Percentiles rank a stretch among this genome's conserved stretches.
Conservation (phyloP, 2,113 vertebrate genomes). For the Trachemys scripta region DNA sequence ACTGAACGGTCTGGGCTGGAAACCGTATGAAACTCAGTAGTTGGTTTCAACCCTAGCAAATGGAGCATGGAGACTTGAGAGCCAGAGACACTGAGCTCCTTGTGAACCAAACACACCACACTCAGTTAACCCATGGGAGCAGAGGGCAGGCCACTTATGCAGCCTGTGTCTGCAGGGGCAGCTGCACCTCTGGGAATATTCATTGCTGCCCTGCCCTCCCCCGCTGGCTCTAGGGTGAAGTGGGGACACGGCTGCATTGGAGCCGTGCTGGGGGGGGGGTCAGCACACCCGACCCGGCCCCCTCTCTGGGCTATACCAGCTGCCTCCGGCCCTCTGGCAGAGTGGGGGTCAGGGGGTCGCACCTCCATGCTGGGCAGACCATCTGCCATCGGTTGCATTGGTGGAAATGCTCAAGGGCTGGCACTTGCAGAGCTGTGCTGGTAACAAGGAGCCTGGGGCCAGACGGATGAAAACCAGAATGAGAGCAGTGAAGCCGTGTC, state of each 20-base stretch:
- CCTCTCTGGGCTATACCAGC: not conserved
- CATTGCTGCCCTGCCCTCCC: not conserved
- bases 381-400: not conserved
- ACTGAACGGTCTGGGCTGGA: too few species aligned
- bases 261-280: too few species aligned
- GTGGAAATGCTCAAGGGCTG: not conserved
- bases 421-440: not conserved
- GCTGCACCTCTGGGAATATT: not conserved
- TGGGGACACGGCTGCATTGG: too few species aligned
- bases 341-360: too few species aligned
- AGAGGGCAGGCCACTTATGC: not conserved
- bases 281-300: too few species aligned
- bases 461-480: not conserved
- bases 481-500: not conserved
- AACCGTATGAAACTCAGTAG: not conserved
- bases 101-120: not conserved
- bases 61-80: too few species aligned
- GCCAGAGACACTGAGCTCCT: not conserved
- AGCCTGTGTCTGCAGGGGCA: not conserved
- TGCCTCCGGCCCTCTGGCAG: not conserved
- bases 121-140: not conserved
- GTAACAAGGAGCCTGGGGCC: not conserved
- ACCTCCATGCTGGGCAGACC: not conserved
- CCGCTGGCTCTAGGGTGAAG: too few species aligned
- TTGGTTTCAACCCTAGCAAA: too few species aligned